phyloP scores from a whole-genome alignment of 2,888 invertebrate species.

The Allolobophora icterica region DNA sequence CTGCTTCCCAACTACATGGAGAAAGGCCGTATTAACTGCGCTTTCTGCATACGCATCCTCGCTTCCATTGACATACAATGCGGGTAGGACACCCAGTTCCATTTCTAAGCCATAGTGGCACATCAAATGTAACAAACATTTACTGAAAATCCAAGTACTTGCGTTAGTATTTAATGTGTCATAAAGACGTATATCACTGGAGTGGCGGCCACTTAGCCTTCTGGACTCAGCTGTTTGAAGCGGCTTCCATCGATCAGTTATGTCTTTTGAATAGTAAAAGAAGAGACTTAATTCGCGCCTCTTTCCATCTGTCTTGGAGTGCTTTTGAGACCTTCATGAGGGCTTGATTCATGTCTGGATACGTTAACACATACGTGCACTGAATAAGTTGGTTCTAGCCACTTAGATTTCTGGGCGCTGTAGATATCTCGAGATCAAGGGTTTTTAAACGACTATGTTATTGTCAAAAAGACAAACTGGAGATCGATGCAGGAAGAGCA shows the following conservation, averaged over 20 bases:
- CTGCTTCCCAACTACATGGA: background rate
- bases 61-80: background rate
- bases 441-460: background rate
- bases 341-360: too few species aligned
- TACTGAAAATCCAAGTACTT: background rate
- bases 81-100: background rate
- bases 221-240: too few species aligned
- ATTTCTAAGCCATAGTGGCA: background rate
- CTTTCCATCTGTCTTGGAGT: too few species aligned
- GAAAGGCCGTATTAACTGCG: background rate
- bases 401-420: too few species aligned
- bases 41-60: conserved; percentile 5
- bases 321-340: too few species aligned
- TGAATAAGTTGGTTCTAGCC: too few species aligned
- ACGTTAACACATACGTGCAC: too few species aligned
- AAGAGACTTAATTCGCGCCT: too few species aligned
- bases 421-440: background rate
- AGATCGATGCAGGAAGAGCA: background rate
- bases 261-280: too few species aligned
- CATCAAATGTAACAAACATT: background rate
- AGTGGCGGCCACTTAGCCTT: too few species aligned
- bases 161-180: background rate
- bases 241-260: too few species aligned
- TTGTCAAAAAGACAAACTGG: background rate
- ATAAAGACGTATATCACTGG: too few species aligned